phyloP scores from a whole-genome alignment of 2,888 invertebrate genomes.

The Drosophila kanekoi region DNA sequence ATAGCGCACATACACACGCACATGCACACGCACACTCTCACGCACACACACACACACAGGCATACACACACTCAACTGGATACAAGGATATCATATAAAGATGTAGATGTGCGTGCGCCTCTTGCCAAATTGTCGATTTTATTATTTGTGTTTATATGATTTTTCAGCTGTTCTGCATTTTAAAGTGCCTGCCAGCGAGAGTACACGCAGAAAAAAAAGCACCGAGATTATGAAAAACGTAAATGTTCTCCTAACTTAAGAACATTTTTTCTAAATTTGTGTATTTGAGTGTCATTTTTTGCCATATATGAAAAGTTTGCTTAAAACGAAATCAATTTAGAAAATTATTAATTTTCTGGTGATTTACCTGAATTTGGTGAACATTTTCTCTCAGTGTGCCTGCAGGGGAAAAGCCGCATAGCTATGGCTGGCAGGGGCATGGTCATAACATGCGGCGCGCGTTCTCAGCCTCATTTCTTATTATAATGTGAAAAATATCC shows the following conservation, averaged over 20 bases:
- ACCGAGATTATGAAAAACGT: too few relatives aligned
- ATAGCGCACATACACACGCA: constrained; percentile 54
- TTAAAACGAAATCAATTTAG: too few relatives aligned
- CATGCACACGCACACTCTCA: constrained; percentile 17
- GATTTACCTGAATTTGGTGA: too few relatives aligned
- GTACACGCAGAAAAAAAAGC: too few relatives aligned
- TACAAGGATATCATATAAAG: constrained; percentile 41
- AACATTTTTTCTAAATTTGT: too few relatives aligned
- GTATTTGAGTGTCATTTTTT: too few relatives aligned
- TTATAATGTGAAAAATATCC: constrained; percentile 82
- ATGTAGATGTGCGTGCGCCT: constrained; percentile 71
- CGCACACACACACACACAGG: constrained; percentile 10
- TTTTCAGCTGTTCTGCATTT: constrained; percentile 82
- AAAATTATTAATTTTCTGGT: too few relatives aligned
- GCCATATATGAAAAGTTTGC: too few relatives aligned
- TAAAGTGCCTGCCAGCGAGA: constrained; percentile 59
- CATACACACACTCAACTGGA: constrained; percentile 4
- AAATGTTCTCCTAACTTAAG: too few relatives aligned
- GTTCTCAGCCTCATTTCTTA: constrained; percentile 78
- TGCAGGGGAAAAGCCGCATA: constrained; percentile 15
- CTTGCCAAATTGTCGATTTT: constrained; percentile 82
- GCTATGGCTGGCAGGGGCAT: constrained; percentile 13
- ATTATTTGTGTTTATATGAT: constrained; percentile 83
- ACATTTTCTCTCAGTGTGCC: too few relatives aligned
- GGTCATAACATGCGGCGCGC: constrained; percentile 71